Conservation (phyloP, 2,888 invertebrate genomes). For the Pteria penguin region DNA sequence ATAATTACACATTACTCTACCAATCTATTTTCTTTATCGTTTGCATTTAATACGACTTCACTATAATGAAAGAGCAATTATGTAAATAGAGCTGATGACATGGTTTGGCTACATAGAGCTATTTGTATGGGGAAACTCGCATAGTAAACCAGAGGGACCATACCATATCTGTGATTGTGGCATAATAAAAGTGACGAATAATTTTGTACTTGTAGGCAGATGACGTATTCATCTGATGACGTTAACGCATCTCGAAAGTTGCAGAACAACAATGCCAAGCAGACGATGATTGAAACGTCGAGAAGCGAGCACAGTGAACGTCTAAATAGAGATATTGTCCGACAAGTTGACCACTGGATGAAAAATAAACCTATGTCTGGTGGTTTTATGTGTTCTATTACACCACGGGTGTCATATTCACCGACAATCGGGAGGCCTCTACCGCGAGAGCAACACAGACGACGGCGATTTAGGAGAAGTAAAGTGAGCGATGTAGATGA, state of each 20-base stretch:
- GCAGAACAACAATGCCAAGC: not conserved
- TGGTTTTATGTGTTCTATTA: constrained; percentile 10
- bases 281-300: not conserved
- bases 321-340: constrained; percentile 34
- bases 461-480: constrained; percentile 5
- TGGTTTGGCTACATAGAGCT: too few species aligned
- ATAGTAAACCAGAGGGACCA: too few species aligned
- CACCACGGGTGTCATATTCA: constrained; percentile 20
- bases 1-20: too few species aligned
- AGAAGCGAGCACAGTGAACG: not conserved
- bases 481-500: constrained; percentile 10
- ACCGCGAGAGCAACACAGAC: constrained; percentile 1
- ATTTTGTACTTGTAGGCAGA: constrained; percentile 24
- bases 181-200: too few species aligned
- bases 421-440: not conserved
- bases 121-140: too few species aligned
- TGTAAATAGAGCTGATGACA: too few species aligned
- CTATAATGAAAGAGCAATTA: too few species aligned
- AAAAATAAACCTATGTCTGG: constrained; percentile 25
- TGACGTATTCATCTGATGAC: constrained; percentile 19
- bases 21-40: too few species aligned
- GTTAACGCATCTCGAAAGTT: not conserved
- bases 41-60: too few species aligned
- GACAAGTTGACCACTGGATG: constrained; percentile 44
- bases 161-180: too few species aligned